Base-by-base conservation (phyloP, 2,888 invertebrate species). In the Drosophila pullipes region DNA sequence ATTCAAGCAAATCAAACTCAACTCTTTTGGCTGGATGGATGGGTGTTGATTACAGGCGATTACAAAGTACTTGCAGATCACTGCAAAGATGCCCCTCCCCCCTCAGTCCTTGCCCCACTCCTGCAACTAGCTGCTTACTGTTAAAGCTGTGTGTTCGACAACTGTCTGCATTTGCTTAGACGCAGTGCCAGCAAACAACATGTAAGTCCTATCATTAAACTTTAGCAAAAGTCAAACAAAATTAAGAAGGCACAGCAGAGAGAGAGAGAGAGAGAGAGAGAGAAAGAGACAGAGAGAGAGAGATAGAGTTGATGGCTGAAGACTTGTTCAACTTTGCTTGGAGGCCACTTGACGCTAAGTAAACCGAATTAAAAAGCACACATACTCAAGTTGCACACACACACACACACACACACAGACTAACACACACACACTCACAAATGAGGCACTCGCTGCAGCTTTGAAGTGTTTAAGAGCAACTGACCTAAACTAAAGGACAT, bases 181-280 rank as follows among this genome's bases (percentile, higher is more conserved):
- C 71, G 65, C 73, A 70, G 64, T 39, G 50, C 66, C 61, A 47
- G 25, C 25, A 47, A 25, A 16, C 73, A 59, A 68, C 69, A 81
- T 78, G 74, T 76, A 79, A 76, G 82, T 78, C 83, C 86, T 74
- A 75, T 85, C 85, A 86, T 88, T 85, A 78, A 88, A 84, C 81
- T 88, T 85, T 69, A 81, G 84, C 81, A 57, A 71, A 85, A 85
- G 82, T 88, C 89, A 85, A 85, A 85, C 86, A 86, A 84, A 86
- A 85, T 86, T 84, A 86, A 85, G 76, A 78, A 88, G 78, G 84
- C 78, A 63, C 13, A n/a, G 72, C 67, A 66, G n/a, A 13, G 58
- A 28, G 54, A 37, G 18, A 10, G 37, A 16, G 25, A 31, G 50
- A 30, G 49, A 37, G 35, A 33, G 28, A 30, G 30, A 33, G 63